These are phyloP conservation scores for Podarcis cretensis DNA, from an alignment of 2,113 vertebrate species.

Conservation along the genomic window DNA sequence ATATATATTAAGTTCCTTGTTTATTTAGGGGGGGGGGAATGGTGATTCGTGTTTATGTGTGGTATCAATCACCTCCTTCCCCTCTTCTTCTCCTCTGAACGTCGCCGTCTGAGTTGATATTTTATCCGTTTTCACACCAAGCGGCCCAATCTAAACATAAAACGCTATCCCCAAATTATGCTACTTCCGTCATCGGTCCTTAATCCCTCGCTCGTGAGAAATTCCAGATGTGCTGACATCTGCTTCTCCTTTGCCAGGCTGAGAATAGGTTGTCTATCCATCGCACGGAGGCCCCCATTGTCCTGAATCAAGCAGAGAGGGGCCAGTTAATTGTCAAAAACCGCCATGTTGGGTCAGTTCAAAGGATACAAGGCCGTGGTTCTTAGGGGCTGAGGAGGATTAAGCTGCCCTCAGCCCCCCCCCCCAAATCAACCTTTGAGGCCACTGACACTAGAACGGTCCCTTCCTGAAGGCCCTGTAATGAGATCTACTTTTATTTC, in stretches of 20 bases:
- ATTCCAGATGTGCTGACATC: neutral
- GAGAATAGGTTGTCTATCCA: neutral
- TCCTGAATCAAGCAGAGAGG: neutral
- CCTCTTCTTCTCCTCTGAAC: neutral
- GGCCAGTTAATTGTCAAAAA: too few species aligned
- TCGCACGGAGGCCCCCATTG: neutral
- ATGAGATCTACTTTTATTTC: neutral
- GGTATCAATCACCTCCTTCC: too few species aligned
- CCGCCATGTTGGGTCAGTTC: neutral
- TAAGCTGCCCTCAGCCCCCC: neutral
- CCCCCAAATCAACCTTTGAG: neutral
- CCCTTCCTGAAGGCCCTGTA: neutral
- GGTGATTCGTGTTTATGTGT: too few species aligned
- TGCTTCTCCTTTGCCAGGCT: neutral
- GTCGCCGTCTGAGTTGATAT: neutral
- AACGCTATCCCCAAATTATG: neutral
- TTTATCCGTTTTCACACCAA: neutral
- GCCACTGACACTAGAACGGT: neutral
- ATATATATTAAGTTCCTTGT: too few species aligned
- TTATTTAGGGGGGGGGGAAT: too few species aligned
- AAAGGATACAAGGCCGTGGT: neutral
- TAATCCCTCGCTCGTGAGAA: neutral
- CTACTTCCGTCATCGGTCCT: neutral
- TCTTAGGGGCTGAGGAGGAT: neutral
- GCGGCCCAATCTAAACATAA: neutral